Conservation (phyloP, 2,113 vertebrate species). For the Callospermophilus lateralis region DNA sequence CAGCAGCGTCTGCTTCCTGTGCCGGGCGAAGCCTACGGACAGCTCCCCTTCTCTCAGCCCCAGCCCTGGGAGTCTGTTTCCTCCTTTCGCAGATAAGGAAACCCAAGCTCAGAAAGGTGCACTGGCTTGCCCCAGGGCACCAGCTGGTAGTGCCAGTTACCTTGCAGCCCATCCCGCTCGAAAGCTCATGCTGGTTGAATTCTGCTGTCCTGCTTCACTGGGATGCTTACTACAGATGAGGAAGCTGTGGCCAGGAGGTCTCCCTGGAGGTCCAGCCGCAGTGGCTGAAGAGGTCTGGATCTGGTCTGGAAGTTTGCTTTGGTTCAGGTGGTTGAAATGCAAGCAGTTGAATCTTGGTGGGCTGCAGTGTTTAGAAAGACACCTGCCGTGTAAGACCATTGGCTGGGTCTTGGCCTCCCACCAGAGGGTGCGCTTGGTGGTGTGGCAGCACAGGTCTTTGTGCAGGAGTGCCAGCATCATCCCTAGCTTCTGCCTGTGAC, state of each 20-base stretch:
- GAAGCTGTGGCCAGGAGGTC: background rate
- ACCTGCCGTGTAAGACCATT: background rate
- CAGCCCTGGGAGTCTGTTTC: background rate
- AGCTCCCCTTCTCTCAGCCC: background rate
- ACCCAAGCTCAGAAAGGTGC: background rate
- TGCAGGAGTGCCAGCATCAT: background rate
- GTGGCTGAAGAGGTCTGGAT: background rate
- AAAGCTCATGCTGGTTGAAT: too few species aligned
- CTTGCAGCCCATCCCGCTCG: fast-evolving
- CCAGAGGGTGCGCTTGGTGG: fast-evolving
- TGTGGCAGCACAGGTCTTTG: background rate
- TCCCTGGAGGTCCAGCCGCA: background rate
- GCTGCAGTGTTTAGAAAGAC: background rate
- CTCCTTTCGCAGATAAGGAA: slow-evolving; percentile 14
- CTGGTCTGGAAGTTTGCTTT: background rate
- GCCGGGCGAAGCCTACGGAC: background rate
- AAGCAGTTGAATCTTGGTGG: background rate
- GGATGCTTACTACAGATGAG: background rate
- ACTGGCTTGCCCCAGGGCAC: background rate
- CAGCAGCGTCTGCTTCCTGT: background rate
- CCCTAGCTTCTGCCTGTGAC: background rate
- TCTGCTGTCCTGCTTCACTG: background rate
- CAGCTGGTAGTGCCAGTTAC: background rate
- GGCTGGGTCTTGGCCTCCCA: fast-evolving
- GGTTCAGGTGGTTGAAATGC: background rate